Evolutionary conservation across 2,888 invertebrate species (phyloP).

Genomic region (Eudasyphora cyanicolor): DNA sequence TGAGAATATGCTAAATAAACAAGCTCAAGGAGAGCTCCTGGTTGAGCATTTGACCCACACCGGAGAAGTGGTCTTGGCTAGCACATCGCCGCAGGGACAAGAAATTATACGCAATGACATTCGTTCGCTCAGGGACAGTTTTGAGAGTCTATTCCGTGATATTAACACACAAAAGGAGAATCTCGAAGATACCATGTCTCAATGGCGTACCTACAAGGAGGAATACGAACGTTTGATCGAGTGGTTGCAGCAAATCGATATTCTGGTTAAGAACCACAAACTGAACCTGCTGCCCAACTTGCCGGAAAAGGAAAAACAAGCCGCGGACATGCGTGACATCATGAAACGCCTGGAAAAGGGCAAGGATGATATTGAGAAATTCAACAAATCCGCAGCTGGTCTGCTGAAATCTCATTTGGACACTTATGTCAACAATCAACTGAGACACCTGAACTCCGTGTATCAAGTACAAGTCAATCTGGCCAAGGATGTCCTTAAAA

Average conservation of each 20-base stretch:
- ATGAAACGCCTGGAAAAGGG: slow-evolving; percentile 88
- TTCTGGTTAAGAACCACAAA: slow-evolving; percentile 94
- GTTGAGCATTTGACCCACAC: slow-evolving; percentile 93
- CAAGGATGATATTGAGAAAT: slow-evolving; percentile 89
- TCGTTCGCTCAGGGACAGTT: slow-evolving; percentile 90
- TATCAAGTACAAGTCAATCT: slow-evolving; percentile 94
- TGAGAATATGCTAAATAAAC: slow-evolving; percentile 91
- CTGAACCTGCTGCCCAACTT: slow-evolving; percentile 89
- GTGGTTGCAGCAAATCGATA: slow-evolving; percentile 95
- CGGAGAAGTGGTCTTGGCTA: slow-evolving; percentile 91
- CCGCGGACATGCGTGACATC: slow-evolving; percentile 89
- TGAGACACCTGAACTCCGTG: slow-evolving; percentile 91
- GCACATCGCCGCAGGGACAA: slow-evolving; percentile 90
- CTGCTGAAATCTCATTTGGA: slow-evolving; percentile 91
- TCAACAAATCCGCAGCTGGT: slow-evolving; percentile 89
- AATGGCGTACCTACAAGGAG: slow-evolving; percentile 95
- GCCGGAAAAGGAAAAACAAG: slow-evolving; percentile 91
- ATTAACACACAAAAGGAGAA: slow-evolving; percentile 92
- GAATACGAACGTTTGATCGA: slow-evolving; percentile 95
- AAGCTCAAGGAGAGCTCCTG: slow-evolving; percentile 93
- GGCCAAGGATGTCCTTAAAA: slow-evolving; percentile 93
- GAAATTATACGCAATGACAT: slow-evolving; percentile 91
- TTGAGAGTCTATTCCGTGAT: slow-evolving; percentile 91
- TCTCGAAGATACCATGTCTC: slow-evolving; percentile 88
- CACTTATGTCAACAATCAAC: slow-evolving; percentile 92